Evolutionary conservation across 2,113 vertebrate species (phyloP), one percentile per base, ranked within the genome.

Genomic region (Excalfactoria chinensis): DNA sequence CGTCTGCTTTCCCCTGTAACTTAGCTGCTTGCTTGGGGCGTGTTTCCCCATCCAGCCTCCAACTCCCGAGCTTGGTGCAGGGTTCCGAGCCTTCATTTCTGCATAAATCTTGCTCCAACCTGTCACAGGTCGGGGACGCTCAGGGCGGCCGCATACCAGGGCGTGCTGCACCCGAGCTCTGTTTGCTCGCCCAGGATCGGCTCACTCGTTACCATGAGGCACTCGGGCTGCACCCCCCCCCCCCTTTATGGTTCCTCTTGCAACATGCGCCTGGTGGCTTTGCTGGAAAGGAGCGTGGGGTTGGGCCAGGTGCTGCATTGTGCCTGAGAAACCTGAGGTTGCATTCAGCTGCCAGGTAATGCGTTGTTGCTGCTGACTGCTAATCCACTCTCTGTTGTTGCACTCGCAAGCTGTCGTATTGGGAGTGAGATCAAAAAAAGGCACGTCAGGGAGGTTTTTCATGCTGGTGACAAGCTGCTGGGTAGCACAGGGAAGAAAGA

Each of bases 321-420:
- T 77, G 64, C 60, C 44, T 66, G 5, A 2, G 1, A 30, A 41
- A 21, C 2, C 9, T 41, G 23, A 28, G 84, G 18, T 48, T 55
- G n/a, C 64, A 41, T 67, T 59, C 81, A 46, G 88, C 81, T 51
- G 64, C 49, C 79, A 70, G 82, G 84, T 69, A 76, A 81, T 46
- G 66, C 30, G 2, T 41, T 71, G 30, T 77, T 44, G 75, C 89
- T 88, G 41, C 79, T 68, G 49, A 46, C 84, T 71, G 1, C 64
- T 95, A 64, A 81, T 87, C 88, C 71, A 58, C 92, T 67, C 67
- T 18, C 26, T 85, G 62, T 55, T 37, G 21, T 34, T 89, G 71
- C 40, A 9, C 67, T 88, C 20, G 59, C 53, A 7, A 48, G 43
- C 68, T 34, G 84, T 46, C 16, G 5, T 16, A 26, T 26, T 53